phyloP scores from a whole-genome alignment of 2,113 vertebrate species.

The Semnornis frantzii region DNA sequence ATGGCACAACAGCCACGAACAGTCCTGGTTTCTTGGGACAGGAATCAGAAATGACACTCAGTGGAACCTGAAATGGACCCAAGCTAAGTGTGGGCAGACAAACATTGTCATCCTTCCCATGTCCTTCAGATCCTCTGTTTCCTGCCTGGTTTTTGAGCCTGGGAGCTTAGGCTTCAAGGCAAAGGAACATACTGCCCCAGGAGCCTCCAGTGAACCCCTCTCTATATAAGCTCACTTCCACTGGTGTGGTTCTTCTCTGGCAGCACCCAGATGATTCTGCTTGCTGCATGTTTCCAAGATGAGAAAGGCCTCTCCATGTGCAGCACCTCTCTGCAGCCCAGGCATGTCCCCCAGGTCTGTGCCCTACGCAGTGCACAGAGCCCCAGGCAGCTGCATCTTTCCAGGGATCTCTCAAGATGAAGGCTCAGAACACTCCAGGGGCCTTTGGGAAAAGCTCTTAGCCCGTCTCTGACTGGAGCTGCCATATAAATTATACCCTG shows the following conservation, averaged over 20 bases:
- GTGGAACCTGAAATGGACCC: constrained; percentile 2
- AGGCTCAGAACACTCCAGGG: neutral
- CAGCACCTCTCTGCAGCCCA: neutral
- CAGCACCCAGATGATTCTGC: neutral
- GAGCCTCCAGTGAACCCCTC: neutral
- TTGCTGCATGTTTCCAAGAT: neutral
- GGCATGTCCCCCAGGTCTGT: neutral
- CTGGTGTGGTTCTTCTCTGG: neutral
- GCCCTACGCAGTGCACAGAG: neutral
- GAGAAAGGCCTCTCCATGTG: neutral
- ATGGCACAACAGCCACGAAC: neutral
- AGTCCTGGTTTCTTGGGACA: neutral
- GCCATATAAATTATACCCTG: constrained; percentile 26
- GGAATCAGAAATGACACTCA: constrained; percentile 10
- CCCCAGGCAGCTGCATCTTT: neutral
- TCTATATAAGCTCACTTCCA: neutral
- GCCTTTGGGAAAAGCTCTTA: constrained; percentile 31
- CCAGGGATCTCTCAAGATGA: constrained; percentile 6
- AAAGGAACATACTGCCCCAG: neutral
- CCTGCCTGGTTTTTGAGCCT: neutral
- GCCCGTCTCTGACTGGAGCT: constrained; percentile 15
- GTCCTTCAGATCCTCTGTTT: neutral
- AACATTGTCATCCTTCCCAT: constrained; percentile 5
- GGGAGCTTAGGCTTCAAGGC: neutral
- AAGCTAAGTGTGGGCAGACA: constrained; percentile 23